These are phyloP conservation scores for Dichetophora obliterata DNA, from an alignment of 2,888 invertebrate species.

Conservation along the genomic window DNA sequence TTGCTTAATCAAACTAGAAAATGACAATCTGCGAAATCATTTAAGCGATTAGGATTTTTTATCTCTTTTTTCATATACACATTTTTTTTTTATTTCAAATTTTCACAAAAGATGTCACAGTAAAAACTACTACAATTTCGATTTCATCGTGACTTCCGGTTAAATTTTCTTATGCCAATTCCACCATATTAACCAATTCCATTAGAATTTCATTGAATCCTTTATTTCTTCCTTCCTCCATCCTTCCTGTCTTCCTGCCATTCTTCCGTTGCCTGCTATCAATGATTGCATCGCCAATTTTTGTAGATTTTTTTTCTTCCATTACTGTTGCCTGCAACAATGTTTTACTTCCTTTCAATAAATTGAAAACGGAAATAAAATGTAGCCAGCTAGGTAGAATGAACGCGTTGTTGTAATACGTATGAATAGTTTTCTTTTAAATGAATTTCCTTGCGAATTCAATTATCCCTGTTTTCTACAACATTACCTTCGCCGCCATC, in stretches of 20 bases:
- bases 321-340: conserved; percentile 18
- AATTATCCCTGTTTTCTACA: conserved; percentile 59
- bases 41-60: too few relatives aligned
- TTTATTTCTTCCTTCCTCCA: background rate
- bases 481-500: conserved; percentile 51
- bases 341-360: conserved; percentile 41
- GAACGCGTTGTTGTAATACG: conserved; percentile 19
- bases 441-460: conserved; percentile 52
- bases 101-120: too few relatives aligned
- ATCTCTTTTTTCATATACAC: too few relatives aligned
- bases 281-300: background rate
- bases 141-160: conserved; percentile 13
- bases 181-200: conserved; percentile 15
- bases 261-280: background rate
- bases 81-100: too few relatives aligned
- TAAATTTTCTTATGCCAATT: conserved; percentile 17
- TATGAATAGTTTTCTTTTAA: conserved; percentile 33
- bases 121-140: background rate
- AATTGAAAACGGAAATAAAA: conserved; percentile 55
- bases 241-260: background rate
- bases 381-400: conserved; percentile 33
- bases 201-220: conserved; percentile 12
- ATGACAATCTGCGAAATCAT: too few relatives aligned
- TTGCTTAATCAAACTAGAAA: too few relatives aligned
- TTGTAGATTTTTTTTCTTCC: background rate